These are phyloP conservation scores for Bugula neritina DNA, from an alignment of 2,888 invertebrate genomes.

Conservation along the genomic window DNA sequence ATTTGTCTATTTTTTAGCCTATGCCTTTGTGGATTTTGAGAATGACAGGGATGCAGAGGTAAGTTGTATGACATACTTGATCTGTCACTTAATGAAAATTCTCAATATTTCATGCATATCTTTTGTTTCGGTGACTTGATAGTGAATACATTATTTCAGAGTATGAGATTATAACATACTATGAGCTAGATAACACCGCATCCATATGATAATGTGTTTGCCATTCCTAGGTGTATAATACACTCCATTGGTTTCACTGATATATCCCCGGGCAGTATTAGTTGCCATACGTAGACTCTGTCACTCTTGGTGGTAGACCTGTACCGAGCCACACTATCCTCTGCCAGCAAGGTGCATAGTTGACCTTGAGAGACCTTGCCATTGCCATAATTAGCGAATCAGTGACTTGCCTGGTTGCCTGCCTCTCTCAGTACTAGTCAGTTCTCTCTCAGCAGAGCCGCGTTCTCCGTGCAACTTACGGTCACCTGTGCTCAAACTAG, in stretches of 20 bases:
- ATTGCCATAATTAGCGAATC: not conserved
- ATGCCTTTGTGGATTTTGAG: slow-evolving; percentile 21
- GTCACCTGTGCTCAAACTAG: not conserved
- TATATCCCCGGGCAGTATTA: not conserved
- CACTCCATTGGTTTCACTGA: not conserved
- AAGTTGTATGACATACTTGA: too few relatives aligned
- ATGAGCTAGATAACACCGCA: too few relatives aligned
- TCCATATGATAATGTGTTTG: not conserved
- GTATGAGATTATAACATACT: too few relatives aligned
- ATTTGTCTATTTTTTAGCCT: too few relatives aligned
- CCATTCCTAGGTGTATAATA: not conserved
- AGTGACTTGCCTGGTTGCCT: not conserved
- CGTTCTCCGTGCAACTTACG: not conserved
- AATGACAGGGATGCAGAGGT: slow-evolving; percentile 15
- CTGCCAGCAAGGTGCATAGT: not conserved
- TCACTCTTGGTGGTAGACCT: not conserved
- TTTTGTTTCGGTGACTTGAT: too few relatives aligned
- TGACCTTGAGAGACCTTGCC: not conserved
- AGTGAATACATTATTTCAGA: too few relatives aligned
- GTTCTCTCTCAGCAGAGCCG: not conserved
- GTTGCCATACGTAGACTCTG: not conserved
- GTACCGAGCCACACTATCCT: not conserved
- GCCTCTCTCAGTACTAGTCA: not conserved
- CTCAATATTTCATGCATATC: too few relatives aligned
- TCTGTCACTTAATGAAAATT: too few relatives aligned